Evolutionary conservation across 2,888 invertebrate genomes (phyloP), one percentile per base, ranked within the genome.

Genomic region (Heliconius ismenius): DNA sequence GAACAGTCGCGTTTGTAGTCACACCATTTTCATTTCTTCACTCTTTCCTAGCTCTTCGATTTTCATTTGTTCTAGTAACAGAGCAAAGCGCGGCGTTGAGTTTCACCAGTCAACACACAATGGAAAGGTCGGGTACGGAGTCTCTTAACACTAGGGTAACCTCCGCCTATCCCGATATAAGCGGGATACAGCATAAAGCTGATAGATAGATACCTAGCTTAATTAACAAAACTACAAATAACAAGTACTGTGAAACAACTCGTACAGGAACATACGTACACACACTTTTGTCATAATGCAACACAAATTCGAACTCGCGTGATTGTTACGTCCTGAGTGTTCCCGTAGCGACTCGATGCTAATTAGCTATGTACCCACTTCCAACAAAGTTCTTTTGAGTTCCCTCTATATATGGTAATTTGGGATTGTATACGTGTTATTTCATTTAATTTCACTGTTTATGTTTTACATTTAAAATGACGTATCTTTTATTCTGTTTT

Each of bases 341-440:
- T 60, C 72, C 60, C 72, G 39, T 70, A 62, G 39, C 72, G 26
- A 39, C 72, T 62, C 60, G 72, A 72, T 72, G 60, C 39, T 72
- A 72, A 72, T 72, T 72, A 72, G 58, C 72, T 58, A 72, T 36
- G 26, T 62, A 72, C 65, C 39, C 65, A 65, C 36, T 62, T 26
- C 24, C 62, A 72, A 60, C 72, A 72, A 72, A 62, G 62, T 72
- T 72, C 72, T 72, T 60, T 72, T 72, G 60, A 72, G 60, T 72
- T 72, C n/a, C n/a, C 60, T 36, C 62, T 62, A 62, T 24, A 72
- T 60, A 32, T 60, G 58, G 60, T 72, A 72, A 72, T 60, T 60
- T 72, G 18, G 24, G 72, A 24, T 36, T 58, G 36, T 39, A 26
- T 62, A 3, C 24, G 24, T 72, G 32, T 4, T 60, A 60, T 62